Evolutionary conservation across 2,797 vertebrate genomes (phyloP), one percentile per base, ranked within the genome.

Genomic region (Melanotaenia nigrans): DNA sequence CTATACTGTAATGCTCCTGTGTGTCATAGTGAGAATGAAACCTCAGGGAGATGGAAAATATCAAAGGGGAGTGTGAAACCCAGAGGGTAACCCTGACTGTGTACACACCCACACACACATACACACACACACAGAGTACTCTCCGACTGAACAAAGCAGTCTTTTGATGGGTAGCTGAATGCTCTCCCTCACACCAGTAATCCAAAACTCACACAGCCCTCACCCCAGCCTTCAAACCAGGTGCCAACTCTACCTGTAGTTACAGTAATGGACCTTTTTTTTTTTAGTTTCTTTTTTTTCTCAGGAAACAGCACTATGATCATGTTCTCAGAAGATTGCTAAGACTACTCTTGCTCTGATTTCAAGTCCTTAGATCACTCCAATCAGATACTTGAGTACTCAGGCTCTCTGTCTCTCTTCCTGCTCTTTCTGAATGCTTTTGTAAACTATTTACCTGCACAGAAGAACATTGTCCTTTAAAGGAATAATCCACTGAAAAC

Each of bases 61-160:
- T 93, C 89, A 82, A 72, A 88, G 84, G 84, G 33, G 65, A 73
- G 92, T 94, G 93, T 93, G 92, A 94, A 94, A 92, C 87, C 88
- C 87, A 75, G 71, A 89, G 85, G 73, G 76, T 85, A 73, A 78
- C 85, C 82, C 78, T 79, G 81, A 53, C 71, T 81, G 64, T 75
- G 67, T 75, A 68, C 73, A 80, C 84, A 75, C 77, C 68, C 71
- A 64, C 57, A 61, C 68, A 69, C 67, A 40, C 68, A 45, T 47
- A 67, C 71, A 53, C 66, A 53, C 64, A 74, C 38, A 83, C 18
- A 71, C 25, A 78, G 65, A 59, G 71, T 70, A 73, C 61, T 68
- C 79, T 82, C 51, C 79, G 78, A 80, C 62, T 14, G 87, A 87
- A 91, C 92, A 92, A 92, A 87, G 85, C 77, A 38, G 69, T 16